Evolutionary conservation across 1,140 invertebrate genomes (phyloP), one percentile per base, ranked within the genome.

Genomic region (Plectus sambesii): DNA sequence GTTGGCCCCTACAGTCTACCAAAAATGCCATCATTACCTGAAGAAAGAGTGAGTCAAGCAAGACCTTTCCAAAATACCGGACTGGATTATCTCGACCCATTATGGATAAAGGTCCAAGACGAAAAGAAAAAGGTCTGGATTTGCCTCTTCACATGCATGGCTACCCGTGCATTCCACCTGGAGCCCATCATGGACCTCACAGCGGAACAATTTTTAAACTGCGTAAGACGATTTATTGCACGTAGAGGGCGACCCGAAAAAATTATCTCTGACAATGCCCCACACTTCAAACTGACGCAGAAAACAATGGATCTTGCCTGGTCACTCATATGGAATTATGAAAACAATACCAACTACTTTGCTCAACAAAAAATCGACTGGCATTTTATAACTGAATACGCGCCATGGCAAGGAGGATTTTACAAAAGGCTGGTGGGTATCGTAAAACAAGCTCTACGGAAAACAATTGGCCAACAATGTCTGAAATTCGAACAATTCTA

Each of bases 351-450:
- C n/a, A n/a, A n/a, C n/a, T 5, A 55, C 2, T 23, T 30, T 3
- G 22, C 20, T 20, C 43, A 47, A 5, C n/a, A 54, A 43, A n/a
- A 27, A 5, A 58, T 49, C 1, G 22, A 26, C 4, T 73, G 70
- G 70, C 50, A 51, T 23, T 73, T 72, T 43, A 69, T 60, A 44
- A 58, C 68, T 8, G 60, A 62, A 1, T 49, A 51, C 17, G 61
- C 68, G 5, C 56, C 71, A 5, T 74, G 73, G 69, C 70, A 64
- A 61, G 70, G 72, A 19, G 72, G 73, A 6, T 62, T 60, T 19
- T 70, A 59, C 51, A 66, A 75, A 47, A 45, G 71, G 8, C 30
- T 76, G 5, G 59, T 75, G 5, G 54, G 51, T 23, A 15, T 59
- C 2, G 36, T 51, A 20, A 61, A 68, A 55, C 37, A 45, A 6